Conservation (phyloP, 2,113 vertebrate species). For the Seriola quinqueradiata region DNA sequence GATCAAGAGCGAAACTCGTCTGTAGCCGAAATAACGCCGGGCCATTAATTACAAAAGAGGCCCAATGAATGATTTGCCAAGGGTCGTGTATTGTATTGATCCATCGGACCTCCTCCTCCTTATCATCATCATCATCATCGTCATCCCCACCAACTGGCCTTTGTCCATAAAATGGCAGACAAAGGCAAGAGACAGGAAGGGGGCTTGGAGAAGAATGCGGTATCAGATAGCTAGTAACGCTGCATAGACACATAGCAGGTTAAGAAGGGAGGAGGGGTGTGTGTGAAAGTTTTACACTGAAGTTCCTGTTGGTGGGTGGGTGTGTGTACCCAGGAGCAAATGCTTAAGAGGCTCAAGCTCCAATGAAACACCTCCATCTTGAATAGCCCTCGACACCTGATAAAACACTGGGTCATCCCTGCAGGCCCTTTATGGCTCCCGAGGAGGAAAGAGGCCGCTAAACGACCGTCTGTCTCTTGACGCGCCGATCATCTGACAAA, state of each 20-base stretch:
- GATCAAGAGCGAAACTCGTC: conserved; percentile 40
- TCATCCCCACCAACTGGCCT: conserved; percentile 42
- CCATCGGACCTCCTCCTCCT: neutral
- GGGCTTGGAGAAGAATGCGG: conserved; percentile 54
- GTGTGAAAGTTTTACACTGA: conserved; percentile 54
- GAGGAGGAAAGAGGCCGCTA: conserved; percentile 33
- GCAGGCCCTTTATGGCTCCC: conserved; percentile 59
- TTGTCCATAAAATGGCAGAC: conserved; percentile 67
- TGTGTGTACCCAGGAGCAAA: conserved; percentile 66
- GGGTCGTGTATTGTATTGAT: conserved; percentile 62
- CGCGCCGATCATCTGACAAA: conserved; percentile 27
- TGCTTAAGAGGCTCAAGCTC: conserved; percentile 58
- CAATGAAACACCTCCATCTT: conserved; percentile 68
- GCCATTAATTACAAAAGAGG: conserved; percentile 49
- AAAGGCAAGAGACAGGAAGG: conserved; percentile 69
- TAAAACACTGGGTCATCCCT: conserved; percentile 63
- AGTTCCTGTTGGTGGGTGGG: conserved; percentile 59
- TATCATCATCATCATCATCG: conserved; percentile 24
- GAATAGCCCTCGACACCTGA: conserved; percentile 72
- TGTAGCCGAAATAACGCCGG: conserved; percentile 23
- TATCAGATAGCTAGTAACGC: conserved; percentile 64
- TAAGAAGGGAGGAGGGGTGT: neutral
- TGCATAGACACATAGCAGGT: conserved; percentile 39
- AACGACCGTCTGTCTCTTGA: conserved; percentile 39
- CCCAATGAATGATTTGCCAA: conserved; percentile 51